Evolutionary conservation across 2,797 vertebrate genomes (phyloP), one percentile per base, ranked within the genome.

Genomic region (Microctenopoma steveboyesi): DNA sequence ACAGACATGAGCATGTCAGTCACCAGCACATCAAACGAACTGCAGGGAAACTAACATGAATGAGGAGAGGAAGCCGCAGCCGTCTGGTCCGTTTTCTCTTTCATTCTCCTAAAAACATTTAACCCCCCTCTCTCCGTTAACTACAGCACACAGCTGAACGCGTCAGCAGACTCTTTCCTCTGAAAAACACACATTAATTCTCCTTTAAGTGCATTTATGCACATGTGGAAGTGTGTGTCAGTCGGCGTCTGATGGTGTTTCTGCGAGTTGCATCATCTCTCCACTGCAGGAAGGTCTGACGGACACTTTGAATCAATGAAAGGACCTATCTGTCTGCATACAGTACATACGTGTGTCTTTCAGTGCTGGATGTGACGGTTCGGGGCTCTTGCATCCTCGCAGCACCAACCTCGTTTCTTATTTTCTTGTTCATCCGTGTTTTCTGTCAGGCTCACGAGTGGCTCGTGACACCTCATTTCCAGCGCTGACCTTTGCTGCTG

Each of bases 181-280:
- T n/a, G 2, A 35, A 51, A 65, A 22, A 56, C 46, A 64, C 46
- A 48, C 35, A 35, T 52, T 16, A 12, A 14, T 30, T 37, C 27
- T 66, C 18, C 30, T 65, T 51, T 69, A 30, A 43, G 25, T 55
- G 53, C 52, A 22, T 59, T 69, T 47, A 51, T 11, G 35, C 64
- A 51, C 40, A 37, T 43, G 18, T 58, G 48, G 62, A 63, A 72
- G 48, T 56, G 57, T 28, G 56, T 67, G 50, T 18, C 9, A 1
- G 52, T 14, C 40, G 57, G 67, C 76, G 71, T 78, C 61, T 69
- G 70, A 69, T 45, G 48, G 27, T 46, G 15, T 90, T 87, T 79
- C 85, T 63, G 35, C 57, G n/a, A 9, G 69, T 90, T 88, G 82
- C 88, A 76, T 90, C 88, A 90, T 27, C 47, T 1, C 50, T 65